phyloP scores from a whole-genome alignment of 2,113 vertebrate genomes.

The Psittacus erithacus region DNA sequence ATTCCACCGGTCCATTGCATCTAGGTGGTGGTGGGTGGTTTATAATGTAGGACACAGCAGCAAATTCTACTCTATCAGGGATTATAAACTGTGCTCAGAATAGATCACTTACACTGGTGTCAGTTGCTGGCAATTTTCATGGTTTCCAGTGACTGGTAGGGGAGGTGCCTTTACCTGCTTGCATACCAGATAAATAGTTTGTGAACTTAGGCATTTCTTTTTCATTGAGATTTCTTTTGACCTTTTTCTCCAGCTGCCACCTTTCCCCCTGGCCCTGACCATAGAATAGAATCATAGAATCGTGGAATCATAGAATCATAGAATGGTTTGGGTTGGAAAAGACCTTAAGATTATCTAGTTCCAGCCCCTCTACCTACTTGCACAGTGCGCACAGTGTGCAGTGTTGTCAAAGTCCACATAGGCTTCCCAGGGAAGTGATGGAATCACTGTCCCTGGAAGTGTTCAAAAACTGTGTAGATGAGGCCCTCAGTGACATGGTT shows the following conservation, averaged over 20 bases:
- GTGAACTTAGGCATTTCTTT: not conserved
- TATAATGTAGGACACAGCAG: not conserved
- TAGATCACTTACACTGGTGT: not conserved
- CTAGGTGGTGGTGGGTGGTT: not conserved
- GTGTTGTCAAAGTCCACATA: not conserved
- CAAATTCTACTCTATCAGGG: not conserved
- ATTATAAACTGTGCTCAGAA: not conserved
- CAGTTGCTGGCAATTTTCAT: not conserved
- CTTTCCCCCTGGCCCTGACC: not conserved
- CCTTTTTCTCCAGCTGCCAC: not conserved
- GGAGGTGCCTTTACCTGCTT: not conserved
- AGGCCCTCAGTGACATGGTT: not conserved
- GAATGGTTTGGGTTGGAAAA: not conserved
- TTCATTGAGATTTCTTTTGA: not conserved
- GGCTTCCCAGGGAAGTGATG: not conserved
- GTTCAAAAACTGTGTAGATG: not conserved
- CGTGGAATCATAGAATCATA: too few relatives aligned
- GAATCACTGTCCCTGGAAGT: not conserved
- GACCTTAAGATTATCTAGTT: not conserved
- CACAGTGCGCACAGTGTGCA: rapidly evolving
- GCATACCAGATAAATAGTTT: not conserved
- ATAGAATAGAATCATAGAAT: not conserved
- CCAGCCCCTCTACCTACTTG: rapidly evolving
- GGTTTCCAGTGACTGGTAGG: not conserved
- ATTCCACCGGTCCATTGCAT: not conserved